Evolutionary conservation across 2,113 vertebrate genomes (phyloP), one percentile per base, ranked within the genome.

Genomic region (Carassius gibelio): DNA sequence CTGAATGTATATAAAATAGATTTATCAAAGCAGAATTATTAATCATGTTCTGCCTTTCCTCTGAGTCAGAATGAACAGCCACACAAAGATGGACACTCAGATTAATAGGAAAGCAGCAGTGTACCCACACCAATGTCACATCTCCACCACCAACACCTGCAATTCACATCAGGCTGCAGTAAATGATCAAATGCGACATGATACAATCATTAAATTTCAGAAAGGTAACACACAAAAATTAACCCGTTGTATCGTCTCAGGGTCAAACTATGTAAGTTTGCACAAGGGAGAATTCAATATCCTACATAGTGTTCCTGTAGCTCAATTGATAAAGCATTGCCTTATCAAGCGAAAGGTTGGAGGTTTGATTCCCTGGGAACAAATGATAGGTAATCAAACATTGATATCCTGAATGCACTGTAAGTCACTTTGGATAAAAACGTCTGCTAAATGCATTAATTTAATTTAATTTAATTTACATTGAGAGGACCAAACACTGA

Each of bases 21-120:
- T 72, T 72, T 72, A 75, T 75, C 45, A 75, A 77, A 77, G 30
- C 8, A 77, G 52, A 77, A 59, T 77, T 77, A 57, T 77, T 76
- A 55, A 76, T 57, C 52, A 36, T 61, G 19, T 57, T 38, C 17
- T 61, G 15, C 17, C 68, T 17, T 55, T 42, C 52, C 21, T 38
- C 30, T 21, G 23, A n/a, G 52, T 61, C 30, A 61, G 55, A 10
- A 34, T 4, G 0, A 38, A 78, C 52, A 14, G 4, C 30, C 52
- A 78, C 30, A 61, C 10, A n/a, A 61, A 78, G 76, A 61, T 38
- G 55, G 52, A 59, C 34, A 59, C 52, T 59, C 17, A n/a, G 50
- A 13, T 77, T 36, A 59, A 77, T 36, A 77, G 52, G 30, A 77
- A 77, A 77, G 26, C 75, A 61, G 52, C 75, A 76, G 48, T 55